Evolutionary conservation across 2,797 vertebrate species (phyloP).

Genomic region (Fundulus diaphanus): DNA sequence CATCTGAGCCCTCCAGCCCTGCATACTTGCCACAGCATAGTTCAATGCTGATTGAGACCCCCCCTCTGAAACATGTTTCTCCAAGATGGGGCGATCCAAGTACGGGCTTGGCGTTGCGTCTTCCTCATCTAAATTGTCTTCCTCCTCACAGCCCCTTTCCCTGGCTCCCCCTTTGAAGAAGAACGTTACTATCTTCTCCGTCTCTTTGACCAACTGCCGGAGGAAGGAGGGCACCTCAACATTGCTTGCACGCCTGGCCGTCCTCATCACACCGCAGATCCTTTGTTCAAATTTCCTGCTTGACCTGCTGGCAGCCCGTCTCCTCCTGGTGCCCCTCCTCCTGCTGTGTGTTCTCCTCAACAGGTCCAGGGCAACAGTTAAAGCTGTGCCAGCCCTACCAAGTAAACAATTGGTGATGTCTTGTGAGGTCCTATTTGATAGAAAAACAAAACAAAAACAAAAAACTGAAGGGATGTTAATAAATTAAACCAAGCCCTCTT

Average conservation of each 20-base stretch:
- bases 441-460: conserved; percentile 5
- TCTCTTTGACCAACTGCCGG: conserved; percentile 80
- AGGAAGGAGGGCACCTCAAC: conserved; percentile 84
- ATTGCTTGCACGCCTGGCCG: conserved; percentile 75
- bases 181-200: conserved; percentile 83
- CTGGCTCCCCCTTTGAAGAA: conserved; percentile 77
- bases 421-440: neutral
- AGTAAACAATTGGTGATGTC: conserved; percentile 20
- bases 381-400: conserved; percentile 24
- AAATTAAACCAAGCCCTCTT: conserved; percentile 10
- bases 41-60: conserved; percentile 60
- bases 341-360: conserved; percentile 71
- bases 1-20: conserved; percentile 86
- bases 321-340: conserved; percentile 60
- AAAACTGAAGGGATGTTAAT: neutral
- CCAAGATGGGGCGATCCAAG: conserved; percentile 76
- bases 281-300: conserved; percentile 68
- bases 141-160: conserved; percentile 47
- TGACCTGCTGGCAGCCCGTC: conserved; percentile 49
- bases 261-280: conserved; percentile 75
- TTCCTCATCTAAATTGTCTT: conserved; percentile 53
- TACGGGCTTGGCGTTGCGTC: conserved; percentile 71
- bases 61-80: conserved; percentile 78
- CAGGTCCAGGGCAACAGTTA: conserved; percentile 74
- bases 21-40: conserved; percentile 84